A percentile compares a stretch with the other conserved stretches of the same genome.
phyloP scores from a whole-genome alignment of 1,140 invertebrate species.

The Drosophila obscura region DNA sequence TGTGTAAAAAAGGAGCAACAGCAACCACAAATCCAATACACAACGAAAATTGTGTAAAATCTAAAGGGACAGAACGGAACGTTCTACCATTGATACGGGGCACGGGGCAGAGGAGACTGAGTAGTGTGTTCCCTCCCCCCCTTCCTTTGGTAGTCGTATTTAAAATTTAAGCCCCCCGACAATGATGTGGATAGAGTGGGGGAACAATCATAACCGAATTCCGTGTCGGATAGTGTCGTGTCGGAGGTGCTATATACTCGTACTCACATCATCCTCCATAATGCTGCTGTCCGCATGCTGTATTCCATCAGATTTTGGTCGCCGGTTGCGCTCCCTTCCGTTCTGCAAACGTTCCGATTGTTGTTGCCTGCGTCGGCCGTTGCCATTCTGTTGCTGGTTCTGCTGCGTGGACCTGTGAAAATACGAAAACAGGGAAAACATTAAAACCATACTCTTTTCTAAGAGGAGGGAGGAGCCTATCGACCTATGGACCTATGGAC shows the following conservation, averaged over 20 bases:
- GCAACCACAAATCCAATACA: constrained; percentile 48
- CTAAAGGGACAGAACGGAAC: constrained; percentile 21
- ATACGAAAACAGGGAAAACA: constrained; percentile 18
- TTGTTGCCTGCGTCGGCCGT: constrained; percentile 61
- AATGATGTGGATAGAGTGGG: constrained; percentile 44
- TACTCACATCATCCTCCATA: constrained; percentile 81
- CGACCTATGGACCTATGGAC: neutral
- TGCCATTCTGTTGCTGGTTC: constrained; percentile 52
- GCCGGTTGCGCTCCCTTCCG: constrained; percentile 70
- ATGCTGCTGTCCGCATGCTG: constrained; percentile 83
- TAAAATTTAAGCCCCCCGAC: constrained; percentile 57
- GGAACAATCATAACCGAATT: constrained; percentile 34
- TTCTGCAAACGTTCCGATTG: constrained; percentile 71
- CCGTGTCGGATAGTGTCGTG: neutral
- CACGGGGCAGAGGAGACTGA: neutral
- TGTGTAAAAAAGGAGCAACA: constrained; percentile 9
- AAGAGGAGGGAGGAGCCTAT: constrained; percentile 5
- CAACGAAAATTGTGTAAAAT: constrained; percentile 52
- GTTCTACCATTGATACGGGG: neutral
- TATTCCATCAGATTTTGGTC: constrained; percentile 74
- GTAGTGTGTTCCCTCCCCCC: constrained; percentile 6
- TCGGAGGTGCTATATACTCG: constrained; percentile 11
- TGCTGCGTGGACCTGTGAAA: constrained; percentile 55
- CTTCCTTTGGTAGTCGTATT: constrained; percentile 69
- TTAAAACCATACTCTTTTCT: constrained; percentile 40